Percentiles rank a stretch among this genome's conserved stretches.
phyloP scores from a whole-genome alignment of 2,888 invertebrate genomes.

The Disparrhopalites patrizii region DNA sequence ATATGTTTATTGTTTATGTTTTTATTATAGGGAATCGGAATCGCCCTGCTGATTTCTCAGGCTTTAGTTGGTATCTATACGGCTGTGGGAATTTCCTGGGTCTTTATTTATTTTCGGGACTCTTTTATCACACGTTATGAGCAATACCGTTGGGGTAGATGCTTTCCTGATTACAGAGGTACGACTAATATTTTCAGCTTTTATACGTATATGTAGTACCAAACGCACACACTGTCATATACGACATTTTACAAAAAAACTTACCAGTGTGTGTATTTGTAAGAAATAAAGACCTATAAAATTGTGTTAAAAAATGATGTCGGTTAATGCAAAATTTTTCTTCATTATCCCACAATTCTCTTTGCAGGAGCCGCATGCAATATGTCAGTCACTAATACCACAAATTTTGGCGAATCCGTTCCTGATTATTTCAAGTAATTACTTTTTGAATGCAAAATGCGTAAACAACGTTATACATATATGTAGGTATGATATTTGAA shows the following conservation, averaged over 20 bases:
- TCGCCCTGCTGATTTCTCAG: constrained; percentile 73
- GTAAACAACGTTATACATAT: neutral
- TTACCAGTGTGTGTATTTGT: too few species aligned
- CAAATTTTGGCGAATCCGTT: constrained; percentile 67
- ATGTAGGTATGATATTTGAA: neutral
- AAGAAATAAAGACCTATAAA: too few species aligned
- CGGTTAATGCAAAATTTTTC: too few species aligned
- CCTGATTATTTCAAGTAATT: constrained; percentile 63
- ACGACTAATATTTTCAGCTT: neutral
- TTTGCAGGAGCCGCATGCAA: constrained; percentile 13
- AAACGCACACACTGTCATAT: too few species aligned
- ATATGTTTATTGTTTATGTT: constrained; percentile 1
- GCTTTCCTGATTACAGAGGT: constrained; percentile 60
- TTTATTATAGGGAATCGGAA: constrained; percentile 67
- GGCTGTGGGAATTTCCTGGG: constrained; percentile 84
- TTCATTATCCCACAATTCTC: too few species aligned
- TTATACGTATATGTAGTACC: too few species aligned
- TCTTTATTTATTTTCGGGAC: constrained; percentile 80
- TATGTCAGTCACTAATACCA: constrained; percentile 17
- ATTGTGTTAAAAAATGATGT: too few species aligned
- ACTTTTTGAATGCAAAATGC: neutral
- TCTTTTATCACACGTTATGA: constrained; percentile 72
- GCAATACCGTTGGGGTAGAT: constrained; percentile 75
- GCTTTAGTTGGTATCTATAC: constrained; percentile 80
- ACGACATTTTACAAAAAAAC: too few species aligned